Percentiles rank a stretch among this genome's conserved stretches.
These are phyloP conservation scores for Diarsia brunnea DNA, from an alignment of 2,888 invertebrate genomes.

Conservation along the genomic window DNA sequence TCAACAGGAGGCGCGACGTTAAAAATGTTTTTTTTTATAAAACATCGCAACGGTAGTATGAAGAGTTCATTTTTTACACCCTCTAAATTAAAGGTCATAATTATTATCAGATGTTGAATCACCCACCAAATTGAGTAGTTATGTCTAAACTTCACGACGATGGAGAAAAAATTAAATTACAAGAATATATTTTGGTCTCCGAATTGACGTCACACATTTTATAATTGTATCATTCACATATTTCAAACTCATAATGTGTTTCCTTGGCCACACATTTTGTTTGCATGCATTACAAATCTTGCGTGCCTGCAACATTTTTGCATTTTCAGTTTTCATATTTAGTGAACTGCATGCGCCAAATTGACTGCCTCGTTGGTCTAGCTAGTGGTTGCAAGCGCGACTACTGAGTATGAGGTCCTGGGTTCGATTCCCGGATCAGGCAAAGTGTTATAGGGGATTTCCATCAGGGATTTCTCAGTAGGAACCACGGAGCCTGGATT, in stretches of 20 bases:
- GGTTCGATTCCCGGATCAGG: too few species aligned
- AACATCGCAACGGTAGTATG: too few species aligned
- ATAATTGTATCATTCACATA: constrained; percentile 11
- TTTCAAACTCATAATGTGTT: constrained; percentile 12
- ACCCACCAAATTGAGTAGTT: neutral
- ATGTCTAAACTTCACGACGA: neutral
- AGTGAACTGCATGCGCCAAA: neutral
- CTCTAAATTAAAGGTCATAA: neutral
- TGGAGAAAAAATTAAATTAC: constrained; percentile 3
- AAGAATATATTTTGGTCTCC: constrained; percentile 18
- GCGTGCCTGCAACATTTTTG: neutral
- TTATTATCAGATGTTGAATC: neutral
- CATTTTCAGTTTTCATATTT: neutral
- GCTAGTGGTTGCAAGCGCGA: too few species aligned
- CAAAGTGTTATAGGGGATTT: too few species aligned
- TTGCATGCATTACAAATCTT: neutral
- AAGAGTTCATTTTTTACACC: too few species aligned
- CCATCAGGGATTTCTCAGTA: too few species aligned
- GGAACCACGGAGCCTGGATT: too few species aligned
- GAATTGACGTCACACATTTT: constrained; percentile 42
- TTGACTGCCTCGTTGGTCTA: too few species aligned
- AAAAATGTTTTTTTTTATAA: too few species aligned
- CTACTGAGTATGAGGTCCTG: too few species aligned
- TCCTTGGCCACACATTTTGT: neutral
- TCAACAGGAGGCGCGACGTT: too few species aligned